Evolutionary conservation across 2,113 vertebrate species (phyloP), one percentile per base, ranked within the genome.

Genomic region (Pseudonaja textilis): DNA sequence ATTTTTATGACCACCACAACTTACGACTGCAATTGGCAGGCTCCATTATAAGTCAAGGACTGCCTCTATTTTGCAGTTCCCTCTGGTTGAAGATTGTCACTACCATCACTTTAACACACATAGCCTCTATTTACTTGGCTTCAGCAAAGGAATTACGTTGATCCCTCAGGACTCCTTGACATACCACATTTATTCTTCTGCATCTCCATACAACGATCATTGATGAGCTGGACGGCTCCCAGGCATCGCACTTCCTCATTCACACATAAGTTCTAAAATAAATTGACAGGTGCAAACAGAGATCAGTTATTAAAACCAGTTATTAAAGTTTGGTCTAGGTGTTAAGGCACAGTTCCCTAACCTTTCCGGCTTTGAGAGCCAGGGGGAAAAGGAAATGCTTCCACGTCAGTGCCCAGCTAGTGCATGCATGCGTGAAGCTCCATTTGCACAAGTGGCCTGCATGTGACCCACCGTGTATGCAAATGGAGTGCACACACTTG

Each of bases 151-250:
- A 29, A 64, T 64, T 64, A 64, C 4, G 26, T 22, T 5, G 52
- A 26, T 0, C 4, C 22, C 22, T 23, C 50, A 12, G 16, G 89
- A 87, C 88, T 22, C 86, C 52, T 0, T 1, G 3, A 91, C 97
- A 91, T 96, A 99, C 99, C 98, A 0, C 97, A 98, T 95, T 98
- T 99, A 96, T 98, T 98, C 97, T 98, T 99, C 92, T 99, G 99
- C 98, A 99, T 98, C 97, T 99, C 99, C 97, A 98, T 93, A 95
- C 99, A 99, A 95, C 98, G 98, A 94, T 99, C 99, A 0, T 99
- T 99, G 95, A 99, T 99, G 88, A 98, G 98, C 94, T 99, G 99
- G 74, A 98, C 96, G 39, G 98, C 97, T 34, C 98, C 97, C 91
- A 99, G 95, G 34, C 74, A 94, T 2, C 54, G 97, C 93, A 99